These are phyloP conservation scores for Hydrotaea cyrtoneurina DNA, from an alignment of 2,888 invertebrate genomes.

Conservation along the genomic window DNA sequence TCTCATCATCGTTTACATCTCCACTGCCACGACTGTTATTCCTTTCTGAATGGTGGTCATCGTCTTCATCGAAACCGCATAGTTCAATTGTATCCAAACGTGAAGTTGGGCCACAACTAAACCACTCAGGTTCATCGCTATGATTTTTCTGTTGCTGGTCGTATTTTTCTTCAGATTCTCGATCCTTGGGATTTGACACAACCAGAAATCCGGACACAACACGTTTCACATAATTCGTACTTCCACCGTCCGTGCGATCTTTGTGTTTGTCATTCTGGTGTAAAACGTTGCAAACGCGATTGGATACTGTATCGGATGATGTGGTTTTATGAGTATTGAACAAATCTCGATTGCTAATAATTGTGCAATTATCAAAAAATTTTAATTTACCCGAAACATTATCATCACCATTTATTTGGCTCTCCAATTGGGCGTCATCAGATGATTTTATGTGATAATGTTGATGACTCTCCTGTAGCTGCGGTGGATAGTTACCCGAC, in stretches of 20 bases:
- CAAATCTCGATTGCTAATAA: constrained; percentile 25
- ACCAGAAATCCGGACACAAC: constrained; percentile 76
- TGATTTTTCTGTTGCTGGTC: constrained; percentile 74
- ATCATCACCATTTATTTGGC: constrained; percentile 30
- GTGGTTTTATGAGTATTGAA: neutral
- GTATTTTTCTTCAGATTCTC: constrained; percentile 74
- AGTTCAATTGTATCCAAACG: constrained; percentile 78
- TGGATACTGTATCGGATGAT: neutral
- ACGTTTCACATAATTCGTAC: constrained; percentile 78
- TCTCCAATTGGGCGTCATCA: constrained; percentile 16
- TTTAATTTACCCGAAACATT: constrained; percentile 46
- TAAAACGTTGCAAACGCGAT: neutral
- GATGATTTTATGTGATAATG: constrained; percentile 57
- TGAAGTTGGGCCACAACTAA: constrained; percentile 79
- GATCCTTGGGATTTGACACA: constrained; percentile 76
- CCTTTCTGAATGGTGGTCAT: constrained; percentile 55
- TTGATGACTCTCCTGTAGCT: constrained; percentile 57
- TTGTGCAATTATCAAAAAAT: constrained; percentile 34
- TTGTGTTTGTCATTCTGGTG: constrained; percentile 63
- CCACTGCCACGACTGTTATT: constrained; percentile 34
- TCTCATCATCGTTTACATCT: constrained; percentile 58
- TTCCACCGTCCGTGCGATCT: constrained; percentile 62
- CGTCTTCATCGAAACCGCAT: constrained; percentile 78
- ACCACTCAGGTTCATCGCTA: constrained; percentile 79
- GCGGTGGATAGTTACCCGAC: constrained; percentile 69